Base-by-base conservation (phyloP, 2,888 invertebrate genomes). In the Hypolimnas misippus region DNA sequence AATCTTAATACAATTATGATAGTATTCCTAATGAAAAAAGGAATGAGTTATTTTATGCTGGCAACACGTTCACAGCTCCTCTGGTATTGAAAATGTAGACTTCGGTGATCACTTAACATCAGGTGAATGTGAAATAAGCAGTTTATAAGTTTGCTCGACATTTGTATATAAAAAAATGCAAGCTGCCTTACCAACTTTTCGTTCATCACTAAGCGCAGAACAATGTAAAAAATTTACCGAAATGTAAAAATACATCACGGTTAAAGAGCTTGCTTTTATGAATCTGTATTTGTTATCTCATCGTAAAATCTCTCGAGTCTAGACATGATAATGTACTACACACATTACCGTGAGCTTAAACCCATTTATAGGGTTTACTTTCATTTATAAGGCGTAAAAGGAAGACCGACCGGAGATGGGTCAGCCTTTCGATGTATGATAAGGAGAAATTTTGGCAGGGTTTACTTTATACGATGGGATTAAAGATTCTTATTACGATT, bases 311-410 rank as follows among this genome's bases (percentile, higher is more conserved):
- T 42, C 10, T 17, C n/a, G 7, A 17, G 42, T 42, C 42, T 42
- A 42, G 19, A 42, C 42, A 42, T 16, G 16, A 42, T 42, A 42
- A 19, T 10, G 42, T 16, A 16, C 10, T 17, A 17, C 40, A 40
- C 1, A 42, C 42, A 42, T 42, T 42, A 19, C 19, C 42, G 42
- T 42, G 17, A 42, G 42, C 17, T 16, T 8, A 19, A 10, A 10
- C 42, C 42, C 3, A 42, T 42, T 42, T 17, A 42, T 10, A 16
- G 17, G 42, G 17, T 42, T 42, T 3, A 16, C 17, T 16, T 17
- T 12, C 44, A 46, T 46, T 46, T 46, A 21, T n/a, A 21, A 19
- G 19, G 12, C 44, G 44, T 21, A 46, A 46, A 46, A n/a, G 44
- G 44, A 21, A 21, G 21, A 46, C 21, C 44, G 19, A 10, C 1